Evolutionary conservation across 2,113 vertebrate species (phyloP).

Genomic region (rat (Rattus norvegicus)): DNA sequence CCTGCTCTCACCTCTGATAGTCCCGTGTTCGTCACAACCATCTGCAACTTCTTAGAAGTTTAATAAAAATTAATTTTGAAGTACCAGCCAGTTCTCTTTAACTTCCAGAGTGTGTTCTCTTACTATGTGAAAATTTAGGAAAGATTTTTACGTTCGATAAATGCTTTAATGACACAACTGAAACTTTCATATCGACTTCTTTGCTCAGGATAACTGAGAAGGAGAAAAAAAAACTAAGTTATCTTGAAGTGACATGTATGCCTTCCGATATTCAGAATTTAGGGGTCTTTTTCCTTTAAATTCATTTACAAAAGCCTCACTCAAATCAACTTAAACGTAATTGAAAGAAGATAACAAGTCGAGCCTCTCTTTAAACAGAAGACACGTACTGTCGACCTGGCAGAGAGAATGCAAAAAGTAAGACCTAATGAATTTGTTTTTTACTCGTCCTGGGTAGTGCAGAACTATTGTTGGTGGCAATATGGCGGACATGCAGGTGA

Average conservation of each 20-base stretch:
- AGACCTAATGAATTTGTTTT: neutral
- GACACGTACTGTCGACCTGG: neutral
- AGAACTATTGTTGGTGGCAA: neutral
- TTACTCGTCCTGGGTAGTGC: neutral
- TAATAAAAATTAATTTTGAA: slow-evolving; percentile 49
- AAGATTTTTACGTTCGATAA: slow-evolving; percentile 29
- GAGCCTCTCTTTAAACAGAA: slow-evolving; percentile 53
- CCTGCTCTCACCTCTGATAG: slow-evolving; percentile 26
- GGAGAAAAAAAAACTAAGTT: neutral
- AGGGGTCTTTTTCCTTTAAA: neutral
- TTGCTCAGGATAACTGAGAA: neutral
- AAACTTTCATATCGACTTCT: slow-evolving; percentile 5
- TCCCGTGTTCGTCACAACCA: neutral
- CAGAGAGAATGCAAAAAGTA: neutral
- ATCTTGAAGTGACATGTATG: neutral
- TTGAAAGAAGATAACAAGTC: slow-evolving; percentile 28
- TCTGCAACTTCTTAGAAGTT: slow-evolving; percentile 27
- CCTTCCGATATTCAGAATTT: slow-evolving; percentile 43
- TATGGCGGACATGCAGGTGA: neutral
- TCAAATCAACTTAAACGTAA: slow-evolving; percentile 43
- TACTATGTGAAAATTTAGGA: neutral
- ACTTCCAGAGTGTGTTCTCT: slow-evolving; percentile 54
- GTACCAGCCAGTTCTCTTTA: slow-evolving; percentile 76
- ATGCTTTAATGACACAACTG: neutral
- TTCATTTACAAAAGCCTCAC: slow-evolving; percentile 52